A percentile compares a stretch with the other conserved stretches of the same genome.
These are phyloP conservation scores for Lycaon pictus DNA, from an alignment of 2,113 vertebrate genomes.

Conservation along the genomic window DNA sequence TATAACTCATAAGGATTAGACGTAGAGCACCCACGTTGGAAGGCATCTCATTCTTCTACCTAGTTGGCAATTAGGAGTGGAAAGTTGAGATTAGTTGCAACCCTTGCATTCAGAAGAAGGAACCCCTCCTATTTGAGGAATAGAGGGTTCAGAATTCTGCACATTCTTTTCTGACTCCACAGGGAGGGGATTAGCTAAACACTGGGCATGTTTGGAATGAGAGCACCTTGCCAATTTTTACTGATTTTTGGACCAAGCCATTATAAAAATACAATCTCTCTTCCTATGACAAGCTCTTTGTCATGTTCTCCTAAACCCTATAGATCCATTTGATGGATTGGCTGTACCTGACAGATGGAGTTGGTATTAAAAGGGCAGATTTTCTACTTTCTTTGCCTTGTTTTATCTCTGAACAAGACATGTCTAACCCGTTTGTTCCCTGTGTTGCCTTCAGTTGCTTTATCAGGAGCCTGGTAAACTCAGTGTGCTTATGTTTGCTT, in stretches of 20 bases:
- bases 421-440: constrained; percentile 13
- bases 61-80: constrained; percentile 30
- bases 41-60: not conserved
- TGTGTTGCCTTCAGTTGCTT: not conserved
- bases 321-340: not conserved
- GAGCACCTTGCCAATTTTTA: constrained; percentile 78
- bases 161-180: constrained; percentile 76
- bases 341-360: not conserved
- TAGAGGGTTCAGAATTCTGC: constrained; percentile 60
- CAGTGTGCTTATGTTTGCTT: constrained; percentile 44
- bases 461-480: constrained; percentile 50
- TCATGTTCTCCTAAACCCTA: not conserved
- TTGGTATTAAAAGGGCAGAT: constrained; percentile 38
- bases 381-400: not conserved
- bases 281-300: constrained; percentile 39
- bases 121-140: constrained; percentile 19
- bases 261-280: constrained; percentile 55
- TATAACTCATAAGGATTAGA: not conserved
- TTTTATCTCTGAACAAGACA: not conserved
- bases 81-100: constrained; percentile 39
- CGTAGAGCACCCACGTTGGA: not conserved
- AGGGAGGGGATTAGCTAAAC: constrained; percentile 73
- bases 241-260: constrained; percentile 78
- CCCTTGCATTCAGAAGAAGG: constrained; percentile 23
- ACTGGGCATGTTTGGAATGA: constrained; percentile 80